These are phyloP conservation scores for Danionella dracula DNA, from an alignment of 2,797 vertebrate species.

Conservation along the genomic window DNA sequence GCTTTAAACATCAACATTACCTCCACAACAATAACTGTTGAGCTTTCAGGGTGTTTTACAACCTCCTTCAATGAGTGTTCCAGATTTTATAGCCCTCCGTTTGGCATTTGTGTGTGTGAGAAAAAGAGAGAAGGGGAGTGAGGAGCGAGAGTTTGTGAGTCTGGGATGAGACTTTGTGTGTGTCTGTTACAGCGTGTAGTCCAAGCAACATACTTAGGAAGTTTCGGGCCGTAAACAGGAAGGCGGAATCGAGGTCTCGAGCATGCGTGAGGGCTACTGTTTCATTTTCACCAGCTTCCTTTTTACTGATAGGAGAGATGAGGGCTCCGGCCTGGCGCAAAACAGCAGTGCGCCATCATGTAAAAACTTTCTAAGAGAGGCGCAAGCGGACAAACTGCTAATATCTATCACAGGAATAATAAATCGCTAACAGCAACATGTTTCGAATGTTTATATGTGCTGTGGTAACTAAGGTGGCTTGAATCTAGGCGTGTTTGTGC, in stretches of 20 bases:
- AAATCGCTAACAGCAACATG: conserved; percentile 44
- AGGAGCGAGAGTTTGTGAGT: background rate
- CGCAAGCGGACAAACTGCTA: background rate
- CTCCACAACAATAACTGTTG: conserved; percentile 4
- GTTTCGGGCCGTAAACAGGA: conserved; percentile 86
- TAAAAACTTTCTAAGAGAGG: conserved; percentile 6
- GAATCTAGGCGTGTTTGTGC: conserved; percentile 52
- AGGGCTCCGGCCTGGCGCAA: conserved; percentile 31
- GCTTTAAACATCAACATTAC: background rate
- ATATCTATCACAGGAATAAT: too few species aligned
- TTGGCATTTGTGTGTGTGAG: conserved; percentile 24
- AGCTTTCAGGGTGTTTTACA: conserved; percentile 16
- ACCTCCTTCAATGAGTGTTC: conserved; percentile 25
- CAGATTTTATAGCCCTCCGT: conserved; percentile 30
- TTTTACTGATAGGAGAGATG: conserved; percentile 58
- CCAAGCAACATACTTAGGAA: conserved; percentile 63
- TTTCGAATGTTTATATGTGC: conserved; percentile 52
- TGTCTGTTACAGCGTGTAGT: background rate
- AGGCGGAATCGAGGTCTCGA: conserved; percentile 67
- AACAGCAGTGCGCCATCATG: background rate
- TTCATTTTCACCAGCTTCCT: conserved; percentile 78
- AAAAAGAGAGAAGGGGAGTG: background rate
- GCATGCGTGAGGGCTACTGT: conserved; percentile 63
- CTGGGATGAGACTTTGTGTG: background rate
- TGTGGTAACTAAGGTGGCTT: conserved; percentile 56